Base-by-base conservation (phyloP, 92 coral and sea anemone genomes). In the Epizoanthus rinbou region DNA sequence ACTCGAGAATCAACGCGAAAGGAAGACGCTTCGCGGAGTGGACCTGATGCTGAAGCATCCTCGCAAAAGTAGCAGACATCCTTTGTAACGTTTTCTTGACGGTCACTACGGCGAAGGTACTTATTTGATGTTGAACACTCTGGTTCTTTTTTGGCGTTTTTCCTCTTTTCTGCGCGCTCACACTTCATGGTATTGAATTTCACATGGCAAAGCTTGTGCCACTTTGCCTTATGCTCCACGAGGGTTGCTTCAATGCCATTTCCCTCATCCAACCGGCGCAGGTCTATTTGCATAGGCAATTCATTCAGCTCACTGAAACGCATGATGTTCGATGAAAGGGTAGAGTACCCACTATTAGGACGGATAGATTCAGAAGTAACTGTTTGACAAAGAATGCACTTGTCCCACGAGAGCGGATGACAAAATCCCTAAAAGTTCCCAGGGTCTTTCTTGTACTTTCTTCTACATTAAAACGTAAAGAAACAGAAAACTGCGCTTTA, bases 61-160 rank as follows among this genome's bases (percentile, higher is more conserved):
- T 64, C 70, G 39, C 70, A 64, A 35, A 64, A 64, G 70, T 22
- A 64, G 70, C 70, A 64, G 70, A 28, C n/a, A n/a, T n/a, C n/a
- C n/a, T n/a, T n/a, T n/a, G n/a, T 35, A 41, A 41, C 47, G 6
- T 41, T 41, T 64, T 64, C 71, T 65, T 28, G 25, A 65, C 35
- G 17, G 25, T 14, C 35, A 23, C 71, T 65, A 23, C 71, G 18
- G 13, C 71, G 25, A 23, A 65, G 35, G 25, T 65, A 23, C 17
- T 65, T 65, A 2, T 23, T 65, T 23, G 17, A 23, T 11, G 25
- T 37, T 23, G 25, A 23, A 65, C 35, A 37, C 35, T 65, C 35
- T 14, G 35, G 35, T 8, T 65, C 71, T 23, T 37, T 65, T 28
- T 65, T 37, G 35, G 35, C 71, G 14, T 28, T 37, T 65, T 65